phyloP scores from a whole-genome alignment of 2,888 invertebrate genomes.

The Eupithecia centaureata region DNA sequence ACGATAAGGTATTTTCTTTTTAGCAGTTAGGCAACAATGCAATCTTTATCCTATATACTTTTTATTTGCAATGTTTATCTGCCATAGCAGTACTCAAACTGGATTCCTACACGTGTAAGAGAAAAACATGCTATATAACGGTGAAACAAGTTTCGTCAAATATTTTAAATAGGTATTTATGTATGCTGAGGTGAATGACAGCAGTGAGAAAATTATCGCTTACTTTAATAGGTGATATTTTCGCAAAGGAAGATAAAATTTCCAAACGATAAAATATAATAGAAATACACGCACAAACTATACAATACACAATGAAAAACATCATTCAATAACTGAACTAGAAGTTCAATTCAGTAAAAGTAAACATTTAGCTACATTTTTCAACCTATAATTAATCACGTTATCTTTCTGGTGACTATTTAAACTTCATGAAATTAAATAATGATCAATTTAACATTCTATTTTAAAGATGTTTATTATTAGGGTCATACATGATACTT shows the following conservation, averaged over 20 bases:
- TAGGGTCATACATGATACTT: constrained; percentile 16
- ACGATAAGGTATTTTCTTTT: neutral
- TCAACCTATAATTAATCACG: constrained; percentile 32
- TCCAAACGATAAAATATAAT: too few species aligned
- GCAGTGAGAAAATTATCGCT: neutral
- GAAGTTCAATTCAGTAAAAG: too few species aligned
- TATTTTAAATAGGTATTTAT: constrained; percentile 17
- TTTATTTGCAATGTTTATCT: constrained; percentile 35
- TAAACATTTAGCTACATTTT: neutral
- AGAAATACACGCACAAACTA: too few species aligned
- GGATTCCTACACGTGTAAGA: constrained; percentile 16
- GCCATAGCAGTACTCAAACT: neutral
- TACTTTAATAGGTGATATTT: neutral
- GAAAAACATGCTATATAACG: constrained; percentile 24
- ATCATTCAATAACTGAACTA: too few species aligned
- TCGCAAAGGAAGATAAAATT: neutral
- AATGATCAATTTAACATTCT: constrained; percentile 49
- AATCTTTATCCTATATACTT: neutral
- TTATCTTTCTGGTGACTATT: constrained; percentile 35
- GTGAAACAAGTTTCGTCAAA: constrained; percentile 27
- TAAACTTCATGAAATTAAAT: constrained; percentile 54
- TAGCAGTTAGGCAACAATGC: neutral
- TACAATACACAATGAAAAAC: too few species aligned
- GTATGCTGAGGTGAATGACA: constrained; percentile 33
- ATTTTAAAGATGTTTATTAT: constrained; percentile 27